These are phyloP conservation scores for Brassicogethes aeneus DNA, from an alignment of 2,888 invertebrate species.

Conservation along the genomic window DNA sequence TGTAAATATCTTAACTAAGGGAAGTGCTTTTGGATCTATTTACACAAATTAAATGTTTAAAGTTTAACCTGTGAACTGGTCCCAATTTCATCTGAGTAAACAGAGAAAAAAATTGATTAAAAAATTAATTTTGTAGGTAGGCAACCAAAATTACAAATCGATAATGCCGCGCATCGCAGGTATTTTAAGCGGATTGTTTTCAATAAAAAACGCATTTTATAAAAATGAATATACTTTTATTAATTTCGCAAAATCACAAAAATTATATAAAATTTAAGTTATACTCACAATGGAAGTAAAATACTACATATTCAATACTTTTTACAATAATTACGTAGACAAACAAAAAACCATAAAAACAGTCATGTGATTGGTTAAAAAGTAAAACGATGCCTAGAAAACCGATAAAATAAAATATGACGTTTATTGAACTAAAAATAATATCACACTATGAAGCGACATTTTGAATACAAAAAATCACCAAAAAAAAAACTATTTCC, in stretches of 20 bases:
- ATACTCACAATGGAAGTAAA: background rate
- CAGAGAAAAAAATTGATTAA: no score
- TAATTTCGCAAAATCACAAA: background rate
- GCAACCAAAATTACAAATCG: no score
- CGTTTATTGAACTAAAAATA: conserved; percentile 1
- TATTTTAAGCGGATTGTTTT: no score
- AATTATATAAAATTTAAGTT: background rate
- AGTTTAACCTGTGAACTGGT: no score
- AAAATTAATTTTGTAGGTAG: no score
- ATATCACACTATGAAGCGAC: conserved; percentile 1
- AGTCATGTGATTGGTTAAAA: background rate
- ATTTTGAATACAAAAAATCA: conserved; percentile 2
- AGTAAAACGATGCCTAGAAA: background rate
- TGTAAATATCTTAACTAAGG: no score
- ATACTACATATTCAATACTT: background rate
- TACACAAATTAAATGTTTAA: no score
- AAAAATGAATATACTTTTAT: background rate
- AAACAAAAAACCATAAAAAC: background rate
- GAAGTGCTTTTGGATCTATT: no score
- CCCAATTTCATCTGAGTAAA: no score
- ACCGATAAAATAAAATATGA: background rate
- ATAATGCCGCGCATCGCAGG: no score
- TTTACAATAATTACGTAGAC: background rate
- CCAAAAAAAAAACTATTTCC: conserved; percentile 17
- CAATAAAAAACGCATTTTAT: background rate